Percentiles rank a stretch among this genome's conserved stretches.
These are phyloP conservation scores for Eufriesea mexicana DNA, from an alignment of 1,140 invertebrate species.

Conservation along the genomic window DNA sequence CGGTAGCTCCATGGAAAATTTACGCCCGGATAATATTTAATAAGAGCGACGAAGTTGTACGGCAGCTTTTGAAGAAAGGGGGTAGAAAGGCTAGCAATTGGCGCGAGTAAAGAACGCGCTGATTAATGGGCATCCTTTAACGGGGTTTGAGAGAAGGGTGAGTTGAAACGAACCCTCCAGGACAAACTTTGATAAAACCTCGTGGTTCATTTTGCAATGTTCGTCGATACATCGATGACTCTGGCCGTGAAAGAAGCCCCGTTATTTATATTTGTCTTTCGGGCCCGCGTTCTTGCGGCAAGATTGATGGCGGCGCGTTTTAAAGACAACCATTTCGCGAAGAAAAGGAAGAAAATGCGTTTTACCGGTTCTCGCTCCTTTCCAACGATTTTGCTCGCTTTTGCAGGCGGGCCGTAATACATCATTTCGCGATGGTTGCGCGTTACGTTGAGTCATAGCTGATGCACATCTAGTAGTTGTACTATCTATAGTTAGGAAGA, in stretches of 20 bases:
- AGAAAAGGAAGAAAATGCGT: not conserved
- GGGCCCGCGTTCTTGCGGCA: not conserved
- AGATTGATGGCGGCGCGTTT: conserved; percentile 19
- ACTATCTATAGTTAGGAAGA: too few species aligned
- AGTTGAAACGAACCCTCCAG: not conserved
- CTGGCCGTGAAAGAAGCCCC: not conserved
- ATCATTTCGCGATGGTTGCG: not conserved
- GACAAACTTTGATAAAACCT: conserved; percentile 21
- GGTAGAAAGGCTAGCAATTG: conserved; percentile 4
- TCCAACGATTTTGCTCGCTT: too few species aligned
- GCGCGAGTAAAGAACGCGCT: conserved; percentile 1
- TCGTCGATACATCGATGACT: conserved; percentile 14
- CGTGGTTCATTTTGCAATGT: conserved; percentile 15
- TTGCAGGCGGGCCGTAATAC: not conserved
- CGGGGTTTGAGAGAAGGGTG: not conserved
- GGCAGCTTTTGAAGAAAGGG: not conserved
- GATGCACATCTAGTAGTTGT: too few species aligned
- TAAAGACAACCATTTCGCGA: not conserved
- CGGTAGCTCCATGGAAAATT: not conserved
- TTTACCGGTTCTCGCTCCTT: not conserved
- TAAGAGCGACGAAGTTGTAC: not conserved
- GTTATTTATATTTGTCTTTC: conserved; percentile 38
- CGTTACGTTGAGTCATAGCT: not conserved
- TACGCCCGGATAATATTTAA: not conserved
- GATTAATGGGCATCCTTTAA: conserved; percentile 39